phyloP scores from a whole-genome alignment of 2,888 invertebrate genomes.

The Rosalia funebris region DNA sequence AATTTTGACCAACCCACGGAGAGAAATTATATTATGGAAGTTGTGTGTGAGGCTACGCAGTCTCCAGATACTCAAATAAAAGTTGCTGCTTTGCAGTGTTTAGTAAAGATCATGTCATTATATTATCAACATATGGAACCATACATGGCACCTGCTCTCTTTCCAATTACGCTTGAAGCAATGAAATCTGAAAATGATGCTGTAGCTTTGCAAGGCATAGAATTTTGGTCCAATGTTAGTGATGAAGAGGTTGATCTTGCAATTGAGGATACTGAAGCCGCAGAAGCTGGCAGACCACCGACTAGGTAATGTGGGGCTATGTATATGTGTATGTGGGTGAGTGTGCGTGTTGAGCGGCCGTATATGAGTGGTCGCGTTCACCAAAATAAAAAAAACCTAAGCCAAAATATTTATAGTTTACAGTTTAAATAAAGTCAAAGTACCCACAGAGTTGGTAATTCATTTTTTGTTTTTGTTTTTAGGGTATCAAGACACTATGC shows the following conservation, averaged over 20 bases:
- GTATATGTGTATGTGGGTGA: too few relatives aligned
- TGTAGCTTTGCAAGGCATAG: constrained; percentile 97
- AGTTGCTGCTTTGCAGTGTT: constrained; percentile 97
- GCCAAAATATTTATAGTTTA: too few relatives aligned
- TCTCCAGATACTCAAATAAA: constrained; percentile 86
- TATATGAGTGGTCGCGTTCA: too few relatives aligned
- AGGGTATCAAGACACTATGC: constrained; percentile 95
- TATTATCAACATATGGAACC: constrained; percentile 99
- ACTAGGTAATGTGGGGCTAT: constrained; percentile 63
- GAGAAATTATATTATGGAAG: constrained; percentile 98
- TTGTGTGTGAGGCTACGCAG: constrained; percentile 98
- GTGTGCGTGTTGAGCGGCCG: too few relatives aligned
- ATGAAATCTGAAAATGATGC: constrained; percentile 98
- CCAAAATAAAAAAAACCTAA: too few relatives aligned
- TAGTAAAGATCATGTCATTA: constrained; percentile 96
- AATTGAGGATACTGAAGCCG: constrained; percentile 94
- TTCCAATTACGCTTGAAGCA: constrained; percentile 97
- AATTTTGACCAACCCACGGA: constrained; percentile 98
- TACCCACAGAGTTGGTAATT: too few relatives aligned
- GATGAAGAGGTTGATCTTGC: constrained; percentile 98
- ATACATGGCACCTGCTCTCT: constrained; percentile 97
- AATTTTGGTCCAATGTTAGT: constrained; percentile 99
- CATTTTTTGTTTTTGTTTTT: too few relatives aligned
- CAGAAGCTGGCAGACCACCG: constrained; percentile 93
- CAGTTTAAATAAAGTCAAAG: too few relatives aligned